Evolutionary conservation across 2,888 invertebrate genomes (phyloP).

Genomic region (Imbricaverruca yamaguchii): DNA sequence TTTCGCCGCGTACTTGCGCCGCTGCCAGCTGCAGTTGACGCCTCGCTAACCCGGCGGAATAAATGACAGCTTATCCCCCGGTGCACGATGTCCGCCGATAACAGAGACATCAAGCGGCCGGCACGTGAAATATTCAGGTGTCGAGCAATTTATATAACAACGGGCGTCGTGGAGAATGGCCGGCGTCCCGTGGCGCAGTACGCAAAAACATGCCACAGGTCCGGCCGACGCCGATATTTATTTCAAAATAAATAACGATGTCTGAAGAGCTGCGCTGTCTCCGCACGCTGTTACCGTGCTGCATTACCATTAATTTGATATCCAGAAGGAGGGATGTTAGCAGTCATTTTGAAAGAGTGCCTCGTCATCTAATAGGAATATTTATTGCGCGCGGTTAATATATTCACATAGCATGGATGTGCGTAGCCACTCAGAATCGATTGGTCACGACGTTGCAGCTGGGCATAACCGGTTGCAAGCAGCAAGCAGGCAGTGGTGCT

Average conservation of each 20-base stretch:
- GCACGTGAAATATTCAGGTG: slow-evolving; percentile 16
- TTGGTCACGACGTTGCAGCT: neutral
- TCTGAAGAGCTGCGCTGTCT: neutral
- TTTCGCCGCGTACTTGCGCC: neutral
- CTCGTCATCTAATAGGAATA: slow-evolving; percentile 9
- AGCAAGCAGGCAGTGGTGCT: neutral
- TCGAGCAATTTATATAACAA: slow-evolving; percentile 19
- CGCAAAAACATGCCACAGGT: neutral
- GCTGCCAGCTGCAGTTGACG: neutral
- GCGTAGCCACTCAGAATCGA: neutral
- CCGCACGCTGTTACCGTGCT: neutral
- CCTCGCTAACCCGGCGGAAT: neutral
- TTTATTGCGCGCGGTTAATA: slow-evolving; percentile 3
- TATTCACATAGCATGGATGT: neutral
- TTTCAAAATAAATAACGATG: neutral
- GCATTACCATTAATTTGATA: slow-evolving; percentile 19
- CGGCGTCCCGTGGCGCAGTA: neutral
- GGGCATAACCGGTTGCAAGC: neutral
- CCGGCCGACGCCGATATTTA: slow-evolving; percentile 6
- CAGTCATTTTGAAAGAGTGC: slow-evolving; percentile 4
- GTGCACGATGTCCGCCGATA: neutral
- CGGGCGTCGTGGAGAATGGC: neutral
- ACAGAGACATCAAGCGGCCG: slow-evolving; percentile 13
- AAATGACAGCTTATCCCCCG: neutral
- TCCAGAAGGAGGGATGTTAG: slow-evolving; percentile 19